phyloP scores from a whole-genome alignment of 2,888 invertebrate species.

The Macropis europaea region DNA sequence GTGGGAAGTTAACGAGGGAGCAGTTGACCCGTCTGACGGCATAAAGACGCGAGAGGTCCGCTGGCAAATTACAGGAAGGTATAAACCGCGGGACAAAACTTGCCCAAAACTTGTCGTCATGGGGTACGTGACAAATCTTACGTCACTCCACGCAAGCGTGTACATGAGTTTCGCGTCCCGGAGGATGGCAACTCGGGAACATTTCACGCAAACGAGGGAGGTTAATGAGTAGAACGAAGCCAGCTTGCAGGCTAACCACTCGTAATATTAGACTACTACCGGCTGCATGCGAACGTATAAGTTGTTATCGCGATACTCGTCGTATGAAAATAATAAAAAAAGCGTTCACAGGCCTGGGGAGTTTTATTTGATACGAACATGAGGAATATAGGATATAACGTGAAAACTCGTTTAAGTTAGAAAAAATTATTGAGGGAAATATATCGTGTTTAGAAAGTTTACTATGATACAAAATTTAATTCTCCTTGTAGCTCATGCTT shows the following conservation, averaged over 20 bases:
- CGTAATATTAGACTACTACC: slow-evolving; percentile 22
- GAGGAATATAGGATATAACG: too few species aligned
- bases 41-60: slow-evolving; percentile 48
- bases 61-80: slow-evolving; percentile 54
- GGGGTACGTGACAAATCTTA: slow-evolving; percentile 63
- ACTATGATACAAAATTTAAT: too few species aligned
- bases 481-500: too few species aligned
- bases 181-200: slow-evolving; percentile 38
- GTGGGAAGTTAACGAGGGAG: slow-evolving; percentile 56
- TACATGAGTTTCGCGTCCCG: slow-evolving; percentile 4
- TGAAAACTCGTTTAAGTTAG: too few species aligned
- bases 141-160: slow-evolving; percentile 43
- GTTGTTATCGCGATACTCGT: background rate
- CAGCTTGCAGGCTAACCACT: slow-evolving; percentile 23
- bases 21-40: slow-evolving; percentile 54
- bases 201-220: slow-evolving; percentile 40
- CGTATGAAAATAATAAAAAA: slow-evolving; percentile 1
- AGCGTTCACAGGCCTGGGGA: too few species aligned
- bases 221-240: slow-evolving; percentile 55
- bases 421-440: too few species aligned
- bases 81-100: slow-evolving; percentile 58
- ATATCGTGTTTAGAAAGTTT: too few species aligned
- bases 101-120: slow-evolving; percentile 48
- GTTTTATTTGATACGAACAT: too few species aligned
- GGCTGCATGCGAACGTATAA: slow-evolving; percentile 16